Evolutionary conservation across 2,797 vertebrate genomes (phyloP).

Genomic region (Malacoraja senta): DNA sequence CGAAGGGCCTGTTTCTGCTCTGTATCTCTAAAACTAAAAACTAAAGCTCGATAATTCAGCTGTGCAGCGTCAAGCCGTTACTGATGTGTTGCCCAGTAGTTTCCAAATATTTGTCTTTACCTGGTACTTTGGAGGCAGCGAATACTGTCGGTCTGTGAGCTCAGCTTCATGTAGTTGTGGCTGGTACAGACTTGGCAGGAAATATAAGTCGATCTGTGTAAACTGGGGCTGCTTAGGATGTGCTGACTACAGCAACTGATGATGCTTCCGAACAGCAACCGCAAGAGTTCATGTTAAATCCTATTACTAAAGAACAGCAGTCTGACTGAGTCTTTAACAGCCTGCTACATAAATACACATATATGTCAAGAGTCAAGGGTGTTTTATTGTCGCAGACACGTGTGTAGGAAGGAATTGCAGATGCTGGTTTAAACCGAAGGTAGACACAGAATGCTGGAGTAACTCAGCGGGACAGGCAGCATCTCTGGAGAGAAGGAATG

Average conservation of each 20-base stretch:
- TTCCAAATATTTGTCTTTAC: background rate
- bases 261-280: background rate
- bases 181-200: background rate
- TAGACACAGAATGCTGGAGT: too few species aligned
- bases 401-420: too few species aligned
- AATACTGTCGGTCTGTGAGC: background rate
- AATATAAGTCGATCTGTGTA: background rate
- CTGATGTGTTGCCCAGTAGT: background rate
- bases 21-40: too few species aligned
- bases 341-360: background rate
- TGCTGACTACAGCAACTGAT: background rate
- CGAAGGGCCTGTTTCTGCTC: too few species aligned
- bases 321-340: background rate
- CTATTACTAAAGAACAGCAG: background rate
- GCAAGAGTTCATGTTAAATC: background rate
- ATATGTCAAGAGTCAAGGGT: too few species aligned
- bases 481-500: too few species aligned
- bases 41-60: background rate
- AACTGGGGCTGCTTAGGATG: background rate
- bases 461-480: too few species aligned
- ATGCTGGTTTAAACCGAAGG: too few species aligned
- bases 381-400: too few species aligned
- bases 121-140: background rate
- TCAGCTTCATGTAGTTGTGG: background rate
- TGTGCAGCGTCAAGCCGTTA: background rate